Base-by-base conservation (phyloP, 2,888 invertebrate species). In the Electrophaes corylata region DNA sequence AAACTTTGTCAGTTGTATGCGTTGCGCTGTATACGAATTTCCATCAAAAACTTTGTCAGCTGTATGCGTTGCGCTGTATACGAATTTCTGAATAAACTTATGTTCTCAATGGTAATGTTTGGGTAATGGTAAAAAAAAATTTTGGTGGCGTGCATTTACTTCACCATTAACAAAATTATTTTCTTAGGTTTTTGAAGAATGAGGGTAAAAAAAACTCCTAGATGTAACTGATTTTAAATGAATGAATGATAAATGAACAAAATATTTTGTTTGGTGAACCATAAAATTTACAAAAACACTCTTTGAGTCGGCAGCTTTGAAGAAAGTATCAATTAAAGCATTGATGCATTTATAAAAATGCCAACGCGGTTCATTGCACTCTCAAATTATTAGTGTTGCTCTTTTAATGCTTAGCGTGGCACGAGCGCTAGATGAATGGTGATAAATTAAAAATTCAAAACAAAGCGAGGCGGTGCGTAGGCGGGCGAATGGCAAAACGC, bases 391-490 rank as follows among this genome's bases (percentile, higher is more conserved):
- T 40, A 73, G 72, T 66, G 73, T 66, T 72, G 76, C 70, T 78
- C 72, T 75, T 83, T 79, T 75, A 75, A 75, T 70, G 76, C 75
- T 78, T 70, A 76, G 73, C 75, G 74, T 69, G 77, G 77, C 77
- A 73, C 70, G 70, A 79, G 70, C 72, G 76, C 75, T 80, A 79
- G 79, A 85, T 89, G 90, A 90, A 91, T 91, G 89, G 78, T 79
- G 81, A 82, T 85, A 88, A 83, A 90, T 90, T 89, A 90, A 91
- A 88, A 86, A 91, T 89, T 88, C 83, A 91, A 88, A 90, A 90
- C 89, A 89, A 89, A 88, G 86, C 82, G 75, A 76, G 75, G 71
- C 75, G 75, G 75, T 76, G 80, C 76, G 87, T 86, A 86, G 90
- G 89, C 86, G 88, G 86, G 79, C 81, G 82, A 79, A 72, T 73